Percentiles rank a stretch among this genome's conserved stretches.
These are phyloP conservation scores for Rhynchophorus ferrugineus DNA, from an alignment of 1,140 invertebrate genomes.

Conservation along the genomic window DNA sequence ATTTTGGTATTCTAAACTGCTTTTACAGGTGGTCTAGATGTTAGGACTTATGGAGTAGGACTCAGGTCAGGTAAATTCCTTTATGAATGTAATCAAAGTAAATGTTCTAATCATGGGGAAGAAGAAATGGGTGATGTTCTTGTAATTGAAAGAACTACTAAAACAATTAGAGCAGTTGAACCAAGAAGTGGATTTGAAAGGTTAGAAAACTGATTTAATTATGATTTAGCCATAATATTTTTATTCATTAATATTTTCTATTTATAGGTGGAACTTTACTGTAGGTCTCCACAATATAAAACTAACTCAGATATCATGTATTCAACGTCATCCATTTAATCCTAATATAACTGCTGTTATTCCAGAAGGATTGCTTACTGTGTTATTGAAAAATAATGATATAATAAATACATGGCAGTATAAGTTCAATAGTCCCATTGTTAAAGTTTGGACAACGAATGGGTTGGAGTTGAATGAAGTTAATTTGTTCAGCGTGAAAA, in stretches of 20 bases:
- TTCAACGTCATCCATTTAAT: slow-evolving; percentile 40
- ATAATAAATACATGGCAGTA: slow-evolving; percentile 59
- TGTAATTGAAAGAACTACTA: slow-evolving; percentile 70
- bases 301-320: slow-evolving; percentile 41
- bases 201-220: slow-evolving; percentile 38
- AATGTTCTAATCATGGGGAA: slow-evolving; percentile 54
- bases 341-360: slow-evolving; percentile 58
- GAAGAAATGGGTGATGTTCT: slow-evolving; percentile 56
- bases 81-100: slow-evolving; percentile 68
- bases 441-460: slow-evolving; percentile 71
- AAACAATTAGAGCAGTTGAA: slow-evolving; percentile 81
- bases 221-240: background rate
- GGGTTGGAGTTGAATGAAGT: slow-evolving; percentile 56
- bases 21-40: slow-evolving; percentile 53
- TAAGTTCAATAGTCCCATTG: slow-evolving; percentile 75
- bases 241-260: slow-evolving; percentile 1
- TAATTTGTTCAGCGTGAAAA: slow-evolving; percentile 56
- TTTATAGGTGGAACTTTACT: slow-evolving; percentile 86
- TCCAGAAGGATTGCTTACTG: slow-evolving; percentile 68
- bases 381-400: slow-evolving; percentile 49
- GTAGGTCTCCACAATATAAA: slow-evolving; percentile 80
- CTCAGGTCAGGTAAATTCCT: slow-evolving; percentile 65
- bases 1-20: background rate
- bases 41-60: slow-evolving; percentile 63
- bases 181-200: slow-evolving; percentile 73